These are phyloP conservation scores for Bujurquina vittata DNA, from an alignment of 2,113 vertebrate species.

Conservation along the genomic window DNA sequence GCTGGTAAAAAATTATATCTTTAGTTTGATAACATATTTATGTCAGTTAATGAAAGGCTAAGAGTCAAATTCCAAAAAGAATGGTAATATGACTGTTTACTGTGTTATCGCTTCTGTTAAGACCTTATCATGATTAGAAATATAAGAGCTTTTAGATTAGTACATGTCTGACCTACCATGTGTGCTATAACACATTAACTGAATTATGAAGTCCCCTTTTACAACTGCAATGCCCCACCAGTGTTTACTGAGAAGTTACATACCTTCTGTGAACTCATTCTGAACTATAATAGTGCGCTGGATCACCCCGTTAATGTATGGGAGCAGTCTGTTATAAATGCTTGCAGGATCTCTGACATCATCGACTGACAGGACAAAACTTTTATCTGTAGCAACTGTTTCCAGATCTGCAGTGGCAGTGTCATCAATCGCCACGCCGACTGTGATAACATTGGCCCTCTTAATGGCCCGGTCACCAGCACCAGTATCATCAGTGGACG, in stretches of 20 bases:
- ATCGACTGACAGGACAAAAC: conserved; percentile 86
- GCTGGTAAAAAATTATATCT: neutral
- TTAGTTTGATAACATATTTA: neutral
- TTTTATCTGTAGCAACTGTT: conserved; percentile 87
- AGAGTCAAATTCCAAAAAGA: neutral
- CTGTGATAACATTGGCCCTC: conserved; percentile 87
- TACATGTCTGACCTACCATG: conserved; percentile 3
- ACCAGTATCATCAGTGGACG: conserved; percentile 90
- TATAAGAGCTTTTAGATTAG: neutral
- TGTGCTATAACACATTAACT: neutral
- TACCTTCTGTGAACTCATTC: conserved; percentile 94
- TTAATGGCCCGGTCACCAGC: conserved; percentile 88
- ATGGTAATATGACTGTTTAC: neutral
- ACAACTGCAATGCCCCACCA: conserved; percentile 30
- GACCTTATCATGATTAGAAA: neutral
- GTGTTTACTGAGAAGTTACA: conserved; percentile 79
- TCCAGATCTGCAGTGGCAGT: conserved; percentile 87
- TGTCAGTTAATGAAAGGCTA: neutral
- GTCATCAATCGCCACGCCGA: conserved; percentile 84
- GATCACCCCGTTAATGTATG: conserved; percentile 88
- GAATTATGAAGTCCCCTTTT: conserved; percentile 13
- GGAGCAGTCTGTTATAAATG: conserved; percentile 85
- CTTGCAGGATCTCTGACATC: conserved; percentile 85
- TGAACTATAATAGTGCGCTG: conserved; percentile 89
- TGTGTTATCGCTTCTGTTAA: neutral